A percentile compares a stretch with the other conserved stretches of the same genome.
phyloP scores from a whole-genome alignment of 2,888 invertebrate species.

The Leptopilina syphax region DNA sequence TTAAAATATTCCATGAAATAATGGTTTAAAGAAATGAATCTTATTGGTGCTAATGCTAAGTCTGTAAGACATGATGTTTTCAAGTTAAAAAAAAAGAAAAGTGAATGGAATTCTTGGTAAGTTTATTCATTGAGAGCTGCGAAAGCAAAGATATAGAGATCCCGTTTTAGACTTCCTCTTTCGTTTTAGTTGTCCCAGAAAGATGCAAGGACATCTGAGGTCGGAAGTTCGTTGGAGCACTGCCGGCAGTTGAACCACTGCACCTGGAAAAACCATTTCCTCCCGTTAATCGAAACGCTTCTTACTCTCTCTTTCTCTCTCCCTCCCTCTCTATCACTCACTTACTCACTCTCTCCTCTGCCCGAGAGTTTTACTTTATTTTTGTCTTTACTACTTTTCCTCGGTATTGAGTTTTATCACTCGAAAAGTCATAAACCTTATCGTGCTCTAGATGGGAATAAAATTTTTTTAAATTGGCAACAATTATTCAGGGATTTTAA shows the following conservation, averaged over 20 bases:
- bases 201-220: slow-evolving; percentile 50
- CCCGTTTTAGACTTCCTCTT: slow-evolving; percentile 2
- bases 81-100: not conserved
- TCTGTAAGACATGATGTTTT: too few relatives aligned
- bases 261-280: slow-evolving; percentile 73
- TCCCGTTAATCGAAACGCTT: slow-evolving; percentile 72
- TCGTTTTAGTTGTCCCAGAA: slow-evolving; percentile 11
- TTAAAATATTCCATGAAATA: too few relatives aligned
- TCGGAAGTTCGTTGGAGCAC: slow-evolving; percentile 62
- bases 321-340: slow-evolving; percentile 7
- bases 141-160: slow-evolving; percentile 18
- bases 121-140: slow-evolving; percentile 5
- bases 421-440: slow-evolving; percentile 27
- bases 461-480: slow-evolving; percentile 2
- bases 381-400: slow-evolving; percentile 46
- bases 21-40: too few relatives aligned
- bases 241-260: slow-evolving; percentile 67
- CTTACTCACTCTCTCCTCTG: slow-evolving; percentile 51
- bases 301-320: slow-evolving; percentile 51
- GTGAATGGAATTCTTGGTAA: not conserved
- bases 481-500: slow-evolving; percentile 15
- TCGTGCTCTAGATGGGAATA: not conserved
- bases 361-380: slow-evolving; percentile 47
- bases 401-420: slow-evolving; percentile 28
- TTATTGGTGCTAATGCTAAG: too few relatives aligned